Base-by-base conservation (phyloP, 2,888 invertebrate species). In the Phortica magna region DNA sequence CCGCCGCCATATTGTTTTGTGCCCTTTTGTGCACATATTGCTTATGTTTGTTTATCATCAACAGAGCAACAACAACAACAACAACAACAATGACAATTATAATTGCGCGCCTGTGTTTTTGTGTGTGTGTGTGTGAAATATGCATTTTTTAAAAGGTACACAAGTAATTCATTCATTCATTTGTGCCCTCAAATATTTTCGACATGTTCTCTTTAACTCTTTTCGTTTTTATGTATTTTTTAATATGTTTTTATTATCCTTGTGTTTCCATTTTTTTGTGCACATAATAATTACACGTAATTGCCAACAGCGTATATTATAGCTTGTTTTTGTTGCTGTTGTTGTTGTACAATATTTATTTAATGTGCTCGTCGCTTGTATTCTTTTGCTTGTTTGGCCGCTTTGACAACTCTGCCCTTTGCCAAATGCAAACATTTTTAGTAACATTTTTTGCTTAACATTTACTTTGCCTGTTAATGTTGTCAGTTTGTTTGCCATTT, bases 211-310 rank as follows among this genome's bases (percentile, higher is more conserved):
- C 10, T 61, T 7, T 22, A 22, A 22, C 31, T 17, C 17, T 55
- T 55, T 55, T 55, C n/a, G n/a, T 55, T 55, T 14, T 55, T 55
- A 10, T 3, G 17, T 55, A 59, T 59, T 61, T n/a, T 7, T 22
- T 19, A 0, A 22, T 22, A 22, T 22, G 1, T 17, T 9, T 22
- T 22, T 61, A 7, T 61, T 48, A 48, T 48, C 48, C 48, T 48
- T 9, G 48, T 59, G 7, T 22, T 42, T 67, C 7, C 1, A n/a
- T 67, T 67, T 67, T 67, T 41, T 42, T 67, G 61, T 61, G 43
- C 55, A 55, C 79, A 79, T 76, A 80, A 81, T 81, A 83, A 83
- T 82, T 83, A 82, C 73, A 82, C 81, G 82, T 83, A 83, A 83
- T 83, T 83, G 83, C 77, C 79, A 78, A 80, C 81, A 79, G 76